Evolutionary conservation across 2,797 vertebrate genomes (phyloP), one percentile per base, ranked within the genome.

Genomic region (Tapera naevia): DNA sequence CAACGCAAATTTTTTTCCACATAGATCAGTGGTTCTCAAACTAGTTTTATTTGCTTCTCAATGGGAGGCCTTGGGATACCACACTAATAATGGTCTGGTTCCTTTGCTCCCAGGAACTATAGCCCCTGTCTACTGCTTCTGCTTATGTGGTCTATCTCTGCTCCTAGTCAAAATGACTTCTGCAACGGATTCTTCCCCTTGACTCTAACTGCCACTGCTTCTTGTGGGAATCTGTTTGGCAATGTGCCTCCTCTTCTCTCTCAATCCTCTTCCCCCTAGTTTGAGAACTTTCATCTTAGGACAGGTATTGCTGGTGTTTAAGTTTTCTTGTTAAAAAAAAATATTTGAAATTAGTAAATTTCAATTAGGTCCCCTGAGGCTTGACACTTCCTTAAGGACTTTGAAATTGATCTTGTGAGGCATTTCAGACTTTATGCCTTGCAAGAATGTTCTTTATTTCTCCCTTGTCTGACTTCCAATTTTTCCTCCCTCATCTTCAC

Each of bases 1-100:
- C 27, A 86, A 18, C 19, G 74, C 4, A 73, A 8, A 2, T 80
- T 84, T 86, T 93, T 92, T 86, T 94, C 57, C 10, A 61, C 41
- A 80, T 78, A 81, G 9, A n/a, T 93, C 88, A 90, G 28, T 94
- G 37, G 19, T 79, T 93, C 73, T 81, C 46, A 88, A 89, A 53
- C 8, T 64, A 74, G 6, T 64, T 82, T 70, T 17, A 23, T 88
- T 92, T 86, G 30, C 24, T 88, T 83, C 72, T 86, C 80, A 80
- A 11, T 46, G 32, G 72, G 65, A 79, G 61, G 48, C 13, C 85
- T 76, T 95, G 86, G 69, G 72, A 88, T 71, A 86, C 13, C 69
- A 60, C 24, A 64, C 35, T 25, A 41, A 64, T 54, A 76, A 82
- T 10, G 37, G 21, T 67, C 74, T 78, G 11, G 1, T 16, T 88